Evolutionary conservation across 1,140 invertebrate genomes (phyloP).

Genomic region (Reticulitermes speratus): DNA sequence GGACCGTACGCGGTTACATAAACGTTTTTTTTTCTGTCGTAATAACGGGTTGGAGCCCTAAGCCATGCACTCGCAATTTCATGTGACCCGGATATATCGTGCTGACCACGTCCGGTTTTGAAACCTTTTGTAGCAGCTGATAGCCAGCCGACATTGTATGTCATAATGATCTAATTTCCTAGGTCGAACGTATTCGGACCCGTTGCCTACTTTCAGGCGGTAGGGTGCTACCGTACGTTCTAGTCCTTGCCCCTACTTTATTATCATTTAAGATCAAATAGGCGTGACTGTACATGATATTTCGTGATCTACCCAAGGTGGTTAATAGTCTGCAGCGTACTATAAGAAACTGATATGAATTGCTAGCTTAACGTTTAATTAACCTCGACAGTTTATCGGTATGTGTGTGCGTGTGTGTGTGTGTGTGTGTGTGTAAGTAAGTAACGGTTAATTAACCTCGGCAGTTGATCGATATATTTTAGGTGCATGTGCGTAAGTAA

Average conservation of each 20-base stretch:
- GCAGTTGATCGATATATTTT: not conserved
- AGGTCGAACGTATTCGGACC: not conserved
- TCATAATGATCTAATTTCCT: not conserved
- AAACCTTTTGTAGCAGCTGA: not conserved
- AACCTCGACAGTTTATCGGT: not conserved
- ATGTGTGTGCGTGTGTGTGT: not conserved
- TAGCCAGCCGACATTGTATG: no score
- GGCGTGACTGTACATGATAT: not conserved
- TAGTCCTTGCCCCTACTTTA: not conserved
- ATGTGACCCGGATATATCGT: not conserved
- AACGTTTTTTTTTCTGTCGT: no score
- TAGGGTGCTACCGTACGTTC: not conserved
- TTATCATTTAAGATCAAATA: constrained; percentile 5
- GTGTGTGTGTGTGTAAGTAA: no score
- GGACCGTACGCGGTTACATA: no score
- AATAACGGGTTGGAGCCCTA: no score
- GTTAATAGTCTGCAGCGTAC: not conserved
- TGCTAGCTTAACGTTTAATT: not conserved
- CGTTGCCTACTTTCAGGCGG: not conserved
- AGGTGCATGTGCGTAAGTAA: no score
- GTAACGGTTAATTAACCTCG: constrained; percentile 10
- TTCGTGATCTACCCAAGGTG: not conserved
- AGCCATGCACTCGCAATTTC: not conserved
- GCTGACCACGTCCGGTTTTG: not conserved
- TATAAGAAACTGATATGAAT: not conserved